phyloP scores from a whole-genome alignment of 2,888 invertebrate genomes.

The Cantharis flavilabris region DNA sequence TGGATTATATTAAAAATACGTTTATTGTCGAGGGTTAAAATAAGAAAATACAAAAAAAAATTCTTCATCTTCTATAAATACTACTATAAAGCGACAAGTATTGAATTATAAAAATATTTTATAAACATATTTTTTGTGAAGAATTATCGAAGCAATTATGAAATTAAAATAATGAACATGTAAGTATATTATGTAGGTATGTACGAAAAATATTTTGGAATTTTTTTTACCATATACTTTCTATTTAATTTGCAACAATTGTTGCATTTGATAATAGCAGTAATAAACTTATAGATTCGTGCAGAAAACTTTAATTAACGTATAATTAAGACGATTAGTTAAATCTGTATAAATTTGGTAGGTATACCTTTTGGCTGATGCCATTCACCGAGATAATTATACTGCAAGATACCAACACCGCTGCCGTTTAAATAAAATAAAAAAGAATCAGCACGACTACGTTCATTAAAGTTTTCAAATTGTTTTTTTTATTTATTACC shows the following conservation, averaged over 20 bases:
- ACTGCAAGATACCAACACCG: not conserved
- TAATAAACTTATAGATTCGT: conserved; percentile 12
- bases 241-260: not conserved
- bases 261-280: not conserved
- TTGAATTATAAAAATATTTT: not conserved
- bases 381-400: conserved; percentile 13
- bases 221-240: not conserved
- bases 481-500: not conserved
- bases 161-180: not conserved
- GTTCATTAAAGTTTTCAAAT: not conserved
- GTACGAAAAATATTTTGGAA: not conserved
- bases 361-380: conserved; percentile 16
- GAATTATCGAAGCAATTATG: not conserved
- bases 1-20: not conserved
- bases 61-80: too few species aligned
- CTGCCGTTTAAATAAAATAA: not conserved
- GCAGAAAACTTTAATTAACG: conserved; percentile 17
- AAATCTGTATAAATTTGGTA: conserved; percentile 18
- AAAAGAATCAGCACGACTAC: not conserved
- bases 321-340: conserved; percentile 21
- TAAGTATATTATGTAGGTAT: not conserved
- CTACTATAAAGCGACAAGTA: too few species aligned
- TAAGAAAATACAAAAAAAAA: not conserved
- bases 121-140: not conserved
- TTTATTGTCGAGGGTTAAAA: not conserved